Evolutionary conservation across 2,888 invertebrate genomes (phyloP), one percentile per base, ranked within the genome.

Genomic region (Quadroppia sp.): DNA sequence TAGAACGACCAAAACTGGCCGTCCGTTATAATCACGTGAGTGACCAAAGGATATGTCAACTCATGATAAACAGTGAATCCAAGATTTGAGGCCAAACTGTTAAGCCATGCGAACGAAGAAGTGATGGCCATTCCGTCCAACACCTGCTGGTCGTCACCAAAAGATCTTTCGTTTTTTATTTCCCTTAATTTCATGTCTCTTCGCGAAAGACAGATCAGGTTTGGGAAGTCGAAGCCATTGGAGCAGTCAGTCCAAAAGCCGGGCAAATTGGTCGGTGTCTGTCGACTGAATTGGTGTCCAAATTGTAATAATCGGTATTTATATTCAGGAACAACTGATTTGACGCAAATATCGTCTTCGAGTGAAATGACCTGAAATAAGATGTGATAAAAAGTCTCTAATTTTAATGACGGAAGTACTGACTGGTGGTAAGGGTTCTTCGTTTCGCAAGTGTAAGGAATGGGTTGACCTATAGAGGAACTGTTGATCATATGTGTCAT

Each of bases 51-150:
- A 82, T 95, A 94, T 0, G 92, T 93, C 23, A 96, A 79, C 78
- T 98, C 97, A 79, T 91, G 90, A 81, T 87, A 92, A 20, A 92
- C 90, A 45, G 90, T 92, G 82, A 97, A 98, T 28, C 98, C 86
- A 82, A 90, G 88, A 81, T 89, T 89, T 81, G 87, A 88, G 1
- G 94, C 92, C 83, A 91, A 90, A 0, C 89, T 87, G 76, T 88
- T 82, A 0, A 92, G 83, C 89, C 92, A 92, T 0, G 88, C 88
- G 81, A 89, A 96, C 53, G 91, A 90, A 1, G 89, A 86, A 76
- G 89, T 85, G 76, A 96, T 86, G 1, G 89, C 94, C 83, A 90
- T 89, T 15, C 87, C 85, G 80, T 89, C 87, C 20, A 92, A 78
- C 2, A 89, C 87, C 78, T 91, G 88, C 76, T 85, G 80, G 71